Percentiles rank a stretch among this genome's conserved stretches.
Evolutionary conservation across 2,888 invertebrate species (phyloP).

Genomic region (Ichneumon xanthorius): DNA sequence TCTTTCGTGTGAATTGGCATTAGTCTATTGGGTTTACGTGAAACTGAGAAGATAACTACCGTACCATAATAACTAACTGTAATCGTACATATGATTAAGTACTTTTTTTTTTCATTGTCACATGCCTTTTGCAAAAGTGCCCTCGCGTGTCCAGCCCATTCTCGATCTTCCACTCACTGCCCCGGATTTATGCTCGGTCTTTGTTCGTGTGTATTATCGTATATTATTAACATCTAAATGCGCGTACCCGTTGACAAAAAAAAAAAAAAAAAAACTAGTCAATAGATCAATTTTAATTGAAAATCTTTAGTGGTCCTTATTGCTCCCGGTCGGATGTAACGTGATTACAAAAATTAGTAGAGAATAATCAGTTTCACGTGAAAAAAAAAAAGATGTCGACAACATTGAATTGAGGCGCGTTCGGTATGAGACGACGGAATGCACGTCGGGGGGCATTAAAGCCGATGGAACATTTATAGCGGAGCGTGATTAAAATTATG

Average conservation of each 20-base stretch:
- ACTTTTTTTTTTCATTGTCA: background rate
- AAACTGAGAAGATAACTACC: constrained; percentile 13
- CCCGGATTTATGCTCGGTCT: background rate
- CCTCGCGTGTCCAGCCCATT: constrained; percentile 32
- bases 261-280: background rate
- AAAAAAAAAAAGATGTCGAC: background rate
- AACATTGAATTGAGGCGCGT: background rate
- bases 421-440: background rate
- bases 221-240: background rate
- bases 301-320: background rate
- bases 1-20: constrained; percentile 65
- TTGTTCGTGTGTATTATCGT: background rate
- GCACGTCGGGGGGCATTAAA: background rate
- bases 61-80: background rate
- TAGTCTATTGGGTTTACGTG: constrained; percentile 64
- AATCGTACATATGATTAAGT: background rate
- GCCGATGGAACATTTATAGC: background rate
- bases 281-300: background rate
- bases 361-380: constrained; percentile 19
- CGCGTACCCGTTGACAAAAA: background rate
- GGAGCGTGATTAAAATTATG: constrained; percentile 10
- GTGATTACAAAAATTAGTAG: background rate
- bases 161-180: background rate
- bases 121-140: constrained; percentile 13
- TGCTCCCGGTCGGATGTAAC: background rate